Evolutionary conservation across 2,113 vertebrate species (phyloP).

Genomic region (Eidolon helvum): DNA sequence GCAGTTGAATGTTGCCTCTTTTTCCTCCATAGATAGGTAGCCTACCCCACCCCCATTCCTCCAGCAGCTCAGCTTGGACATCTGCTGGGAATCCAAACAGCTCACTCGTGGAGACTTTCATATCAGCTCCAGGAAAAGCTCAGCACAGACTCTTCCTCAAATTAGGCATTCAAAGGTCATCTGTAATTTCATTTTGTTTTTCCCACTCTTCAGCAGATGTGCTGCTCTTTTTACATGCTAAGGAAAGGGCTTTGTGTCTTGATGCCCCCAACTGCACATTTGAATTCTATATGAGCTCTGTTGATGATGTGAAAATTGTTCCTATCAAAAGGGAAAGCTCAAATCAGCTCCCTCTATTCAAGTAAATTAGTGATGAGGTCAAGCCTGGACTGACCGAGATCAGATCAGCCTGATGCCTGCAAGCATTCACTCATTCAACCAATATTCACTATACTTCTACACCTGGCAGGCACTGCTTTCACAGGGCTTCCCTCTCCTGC

Average conservation of each 20-base stretch:
- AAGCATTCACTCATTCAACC: background rate
- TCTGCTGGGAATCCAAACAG: background rate
- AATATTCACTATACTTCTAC: too few species aligned
- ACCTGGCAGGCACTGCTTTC: background rate
- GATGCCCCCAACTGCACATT: conserved; percentile 11
- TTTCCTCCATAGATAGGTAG: background rate
- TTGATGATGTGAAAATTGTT: conserved; percentile 57
- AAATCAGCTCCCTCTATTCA: background rate
- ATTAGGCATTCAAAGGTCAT: background rate
- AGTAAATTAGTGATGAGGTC: conserved; percentile 35
- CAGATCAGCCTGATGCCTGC: background rate
- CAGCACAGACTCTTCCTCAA: background rate
- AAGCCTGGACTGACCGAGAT: background rate
- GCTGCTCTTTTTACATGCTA: conserved; percentile 41
- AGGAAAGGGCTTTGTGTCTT: conserved; percentile 51
- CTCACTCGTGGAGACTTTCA: background rate
- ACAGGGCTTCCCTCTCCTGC: background rate
- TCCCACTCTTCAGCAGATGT: conserved; percentile 23
- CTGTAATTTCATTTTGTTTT: conserved; percentile 43
- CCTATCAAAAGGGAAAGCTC: conserved; percentile 30
- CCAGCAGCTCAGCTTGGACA: background rate
- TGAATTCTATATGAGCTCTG: conserved; percentile 64
- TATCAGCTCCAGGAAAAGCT: background rate
- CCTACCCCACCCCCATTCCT: background rate
- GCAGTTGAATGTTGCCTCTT: background rate